Conservation (phyloP, 2,797 vertebrate species). For the Onychomys arenicola region DNA sequence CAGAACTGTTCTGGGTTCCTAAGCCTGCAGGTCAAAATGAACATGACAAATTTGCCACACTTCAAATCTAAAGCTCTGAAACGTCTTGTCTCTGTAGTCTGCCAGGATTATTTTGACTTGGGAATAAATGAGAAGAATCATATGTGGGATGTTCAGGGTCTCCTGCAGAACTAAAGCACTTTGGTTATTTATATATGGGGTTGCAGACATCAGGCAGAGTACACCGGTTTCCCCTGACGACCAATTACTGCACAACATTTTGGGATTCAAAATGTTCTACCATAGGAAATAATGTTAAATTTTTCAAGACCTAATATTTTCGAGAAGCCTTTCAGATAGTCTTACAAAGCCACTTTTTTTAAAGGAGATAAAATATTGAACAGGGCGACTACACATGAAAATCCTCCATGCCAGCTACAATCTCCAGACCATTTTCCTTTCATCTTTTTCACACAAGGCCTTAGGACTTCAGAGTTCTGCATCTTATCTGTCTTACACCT, state of each 20-base stretch:
- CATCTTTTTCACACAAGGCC: conserved; percentile 39
- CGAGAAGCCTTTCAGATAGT: conserved; percentile 53
- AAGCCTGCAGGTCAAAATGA: not conserved
- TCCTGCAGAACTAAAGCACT: conserved; percentile 67
- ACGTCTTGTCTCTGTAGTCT: conserved; percentile 31
- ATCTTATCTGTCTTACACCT: conserved; percentile 43
- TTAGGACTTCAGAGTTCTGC: conserved; percentile 17
- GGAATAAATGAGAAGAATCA: conserved; percentile 56
- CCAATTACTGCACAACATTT: conserved; percentile 70
- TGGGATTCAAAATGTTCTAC: conserved; percentile 50
- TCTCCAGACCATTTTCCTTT: conserved; percentile 27
- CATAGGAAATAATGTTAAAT: conserved; percentile 62
- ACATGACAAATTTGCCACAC: not conserved
- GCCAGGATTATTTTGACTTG: conserved; percentile 65
- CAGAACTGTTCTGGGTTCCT: conserved; percentile 31
- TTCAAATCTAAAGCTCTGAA: conserved; percentile 54
- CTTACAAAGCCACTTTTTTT: conserved; percentile 38
- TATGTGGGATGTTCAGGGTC: conserved; percentile 27
- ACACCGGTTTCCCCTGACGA: conserved; percentile 75
- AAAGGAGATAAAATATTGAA: conserved; percentile 56
- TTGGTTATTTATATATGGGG: conserved; percentile 73
- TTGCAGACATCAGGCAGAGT: conserved; percentile 50
- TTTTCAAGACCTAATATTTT: conserved; percentile 62
- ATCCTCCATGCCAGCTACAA: not conserved
- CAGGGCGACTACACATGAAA: conserved; percentile 54